A percentile compares a stretch with the other conserved stretches of the same genome.
Evolutionary conservation across 2,888 invertebrate genomes (phyloP).

Genomic region (Nebria brevicollis): DNA sequence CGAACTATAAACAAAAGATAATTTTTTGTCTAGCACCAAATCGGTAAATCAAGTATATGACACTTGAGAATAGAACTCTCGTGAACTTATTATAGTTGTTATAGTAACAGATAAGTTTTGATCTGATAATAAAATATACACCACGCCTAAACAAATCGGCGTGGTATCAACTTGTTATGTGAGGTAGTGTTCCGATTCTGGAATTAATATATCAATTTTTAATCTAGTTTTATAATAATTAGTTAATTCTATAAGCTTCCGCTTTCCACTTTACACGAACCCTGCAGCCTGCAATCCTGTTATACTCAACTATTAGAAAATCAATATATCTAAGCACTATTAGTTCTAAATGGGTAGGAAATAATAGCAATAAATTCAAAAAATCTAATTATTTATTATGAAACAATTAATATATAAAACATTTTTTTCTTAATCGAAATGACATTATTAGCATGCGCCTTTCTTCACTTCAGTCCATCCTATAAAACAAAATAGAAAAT

Average conservation of each 20-base stretch:
- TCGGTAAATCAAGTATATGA: neutral
- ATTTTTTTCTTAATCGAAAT: neutral
- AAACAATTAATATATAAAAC: neutral
- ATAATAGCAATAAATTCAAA: too few relatives aligned
- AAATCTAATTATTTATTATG: neutral
- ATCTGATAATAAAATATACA: neutral
- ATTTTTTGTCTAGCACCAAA: neutral
- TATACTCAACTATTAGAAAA: too few relatives aligned
- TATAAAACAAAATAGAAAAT: constrained; percentile 1
- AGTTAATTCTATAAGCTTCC: too few relatives aligned
- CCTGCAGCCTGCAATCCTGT: too few relatives aligned
- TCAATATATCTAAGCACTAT: too few relatives aligned
- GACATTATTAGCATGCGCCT: neutral
- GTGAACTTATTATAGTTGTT: neutral
- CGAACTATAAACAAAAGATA: neutral
- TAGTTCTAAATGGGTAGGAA: too few relatives aligned
- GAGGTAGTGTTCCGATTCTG: too few relatives aligned
- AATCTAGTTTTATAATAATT: too few relatives aligned
- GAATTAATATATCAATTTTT: too few relatives aligned
- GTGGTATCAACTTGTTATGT: too few relatives aligned
- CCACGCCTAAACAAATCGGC: too few relatives aligned
- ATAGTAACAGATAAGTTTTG: neutral
- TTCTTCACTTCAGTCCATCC: neutral
- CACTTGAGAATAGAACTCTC: neutral
- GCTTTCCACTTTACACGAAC: too few relatives aligned